Conservation (phyloP, 1,140 invertebrate species). For the Myzus persicae region DNA sequence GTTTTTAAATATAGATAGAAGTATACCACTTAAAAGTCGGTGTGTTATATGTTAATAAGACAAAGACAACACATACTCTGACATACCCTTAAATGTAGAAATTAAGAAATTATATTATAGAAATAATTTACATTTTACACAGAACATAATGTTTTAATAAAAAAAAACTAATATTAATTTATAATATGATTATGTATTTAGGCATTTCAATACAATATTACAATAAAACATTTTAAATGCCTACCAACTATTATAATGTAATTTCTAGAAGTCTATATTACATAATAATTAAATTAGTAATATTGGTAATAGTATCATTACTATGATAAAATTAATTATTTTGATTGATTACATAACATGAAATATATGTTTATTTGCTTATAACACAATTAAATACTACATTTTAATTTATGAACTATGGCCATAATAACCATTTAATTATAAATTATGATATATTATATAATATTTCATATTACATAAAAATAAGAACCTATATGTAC, state of each 20-base stretch:
- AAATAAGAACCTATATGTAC: background rate
- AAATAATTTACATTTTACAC: background rate
- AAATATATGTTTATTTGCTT: constrained; percentile 24
- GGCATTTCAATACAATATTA: background rate
- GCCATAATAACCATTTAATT: constrained; percentile 13
- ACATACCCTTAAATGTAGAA: background rate
- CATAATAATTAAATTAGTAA: background rate
- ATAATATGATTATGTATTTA: background rate
- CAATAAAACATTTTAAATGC: background rate
- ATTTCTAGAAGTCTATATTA: constrained; percentile 6
- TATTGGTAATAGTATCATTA: constrained; percentile 1
- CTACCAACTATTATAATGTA: background rate
- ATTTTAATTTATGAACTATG: constrained; percentile 25
- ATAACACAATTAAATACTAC: background rate
- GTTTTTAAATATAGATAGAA: no score
- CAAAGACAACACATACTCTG: background rate
- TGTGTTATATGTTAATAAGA: no score
- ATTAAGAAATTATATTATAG: background rate
- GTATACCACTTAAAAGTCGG: no score
- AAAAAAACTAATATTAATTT: background rate
- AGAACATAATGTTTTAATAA: background rate
- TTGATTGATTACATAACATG: constrained; percentile 1
- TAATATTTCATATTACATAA: constrained; percentile 18
- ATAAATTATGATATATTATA: constrained; percentile 33
- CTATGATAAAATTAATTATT: background rate